Evolutionary conservation across 2,888 invertebrate species (phyloP), one percentile per base, ranked within the genome.

Genomic region (Parnassius orleans): DNA sequence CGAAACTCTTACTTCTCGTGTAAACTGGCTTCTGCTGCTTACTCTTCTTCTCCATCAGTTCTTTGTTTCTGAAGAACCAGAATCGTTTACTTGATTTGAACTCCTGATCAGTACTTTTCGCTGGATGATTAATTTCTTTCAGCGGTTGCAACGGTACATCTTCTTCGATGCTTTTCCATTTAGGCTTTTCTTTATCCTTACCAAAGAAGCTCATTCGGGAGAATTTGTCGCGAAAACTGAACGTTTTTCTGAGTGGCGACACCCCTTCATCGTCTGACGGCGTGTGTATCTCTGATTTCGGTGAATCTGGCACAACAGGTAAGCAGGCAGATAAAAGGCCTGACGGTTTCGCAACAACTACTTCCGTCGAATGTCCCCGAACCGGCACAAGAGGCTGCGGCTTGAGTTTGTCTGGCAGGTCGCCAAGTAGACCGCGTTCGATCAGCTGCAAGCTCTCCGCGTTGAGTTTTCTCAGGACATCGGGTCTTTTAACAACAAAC

Each of bases 291-390:
- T 78, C 80, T 9, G 70, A 68, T 33, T 67, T 62, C 1, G 87
- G 83, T 10, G 85, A 81, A 50, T 85, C 85, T 3, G 84, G 80
- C 41, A 81, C 10, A 14, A 48, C 75, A 1, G 87, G 86, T 2
- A 88, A 72, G 69, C 87, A 90, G 52, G 87, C 75, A 12, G 90
- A 86, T 68, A 90, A 74, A 66, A 91, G 69, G 65, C 86, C 76
- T 3, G 83, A 83, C 66, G 92, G 91, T 84, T 90, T 92, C 62
- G 92, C 83, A 65, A 92, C 83, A 61, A 88, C 83, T 61, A 90
- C 68, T 46, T 82, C 80, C 63, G 77, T 76, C 12, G 85, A 85
- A 73, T 87, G 81, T 53, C 83, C 83, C 68, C 85, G 69, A 14
- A 78, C 75, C 3, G 86, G 85, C 43, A 61, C 67, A 46, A 78